Percentiles rank a stretch among this genome's conserved stretches.
phyloP scores from a whole-genome alignment of 2,113 vertebrate genomes.

The Pristiophorus japonicus region DNA sequence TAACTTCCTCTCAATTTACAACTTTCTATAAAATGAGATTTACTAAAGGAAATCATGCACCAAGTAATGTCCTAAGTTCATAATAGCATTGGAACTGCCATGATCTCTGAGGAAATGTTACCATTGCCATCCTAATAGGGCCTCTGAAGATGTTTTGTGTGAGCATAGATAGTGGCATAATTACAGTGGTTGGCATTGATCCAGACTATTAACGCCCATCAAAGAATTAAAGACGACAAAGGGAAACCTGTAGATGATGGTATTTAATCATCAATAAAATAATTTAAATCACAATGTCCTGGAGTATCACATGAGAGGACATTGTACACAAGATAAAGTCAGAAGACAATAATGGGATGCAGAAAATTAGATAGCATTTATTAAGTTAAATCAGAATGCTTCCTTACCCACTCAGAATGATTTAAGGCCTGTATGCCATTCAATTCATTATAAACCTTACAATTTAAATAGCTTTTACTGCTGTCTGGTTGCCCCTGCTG shows the following conservation, averaged over 20 bases:
- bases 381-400: background rate
- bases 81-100: background rate
- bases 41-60: background rate
- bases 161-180: background rate
- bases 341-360: background rate
- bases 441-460: background rate
- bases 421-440: background rate
- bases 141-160: background rate
- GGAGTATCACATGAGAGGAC: background rate
- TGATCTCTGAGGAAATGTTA: background rate
- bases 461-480: background rate
- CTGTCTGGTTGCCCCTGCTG: background rate
- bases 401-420: background rate
- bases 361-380: background rate
- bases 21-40: background rate
- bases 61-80: background rate
- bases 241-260: background rate
- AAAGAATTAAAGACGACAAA: background rate
- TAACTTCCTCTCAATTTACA: background rate
- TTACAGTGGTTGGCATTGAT: background rate
- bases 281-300: background rate
- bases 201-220: background rate
- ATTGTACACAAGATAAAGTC: background rate
- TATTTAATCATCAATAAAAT: conserved; percentile 22
- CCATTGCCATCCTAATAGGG: background rate